Conservation (phyloP, 2,113 vertebrate genomes). For the Toxostoma redivivum region DNA sequence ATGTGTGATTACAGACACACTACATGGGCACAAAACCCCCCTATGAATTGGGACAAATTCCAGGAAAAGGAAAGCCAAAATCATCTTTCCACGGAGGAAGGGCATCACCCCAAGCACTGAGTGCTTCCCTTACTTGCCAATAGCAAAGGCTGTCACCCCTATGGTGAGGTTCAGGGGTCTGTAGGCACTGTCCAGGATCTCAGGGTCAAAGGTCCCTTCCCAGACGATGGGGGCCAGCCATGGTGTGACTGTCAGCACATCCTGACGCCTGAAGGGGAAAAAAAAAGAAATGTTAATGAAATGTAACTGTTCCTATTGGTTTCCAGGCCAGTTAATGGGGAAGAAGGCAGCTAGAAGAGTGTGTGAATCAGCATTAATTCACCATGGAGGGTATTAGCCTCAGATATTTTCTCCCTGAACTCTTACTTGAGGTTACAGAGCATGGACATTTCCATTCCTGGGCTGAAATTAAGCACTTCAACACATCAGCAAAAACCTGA, state of each 20-base stretch:
- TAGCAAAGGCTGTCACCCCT: conserved; percentile 71
- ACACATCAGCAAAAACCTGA: background rate
- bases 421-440: background rate
- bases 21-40: background rate
- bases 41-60: background rate
- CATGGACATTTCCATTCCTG: background rate
- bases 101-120: background rate
- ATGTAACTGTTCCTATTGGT: background rate
- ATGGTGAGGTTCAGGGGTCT: conserved; percentile 55
- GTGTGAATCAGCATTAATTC: background rate
- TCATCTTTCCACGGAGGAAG: background rate
- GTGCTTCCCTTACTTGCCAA: conserved; percentile 68
- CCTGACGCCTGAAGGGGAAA: background rate
- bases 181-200: conserved; percentile 60
- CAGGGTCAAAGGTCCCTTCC: conserved; percentile 71
- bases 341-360: background rate
- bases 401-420: background rate
- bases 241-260: conserved; percentile 68
- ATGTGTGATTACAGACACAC: background rate
- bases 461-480: background rate
- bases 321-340: background rate
- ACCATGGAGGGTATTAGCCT: background rate
- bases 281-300: background rate
- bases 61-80: background rate
- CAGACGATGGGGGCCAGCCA: conserved; percentile 83